Evolutionary conservation across 2,113 vertebrate genomes (phyloP).

Genomic region (Hipposideros armiger): DNA sequence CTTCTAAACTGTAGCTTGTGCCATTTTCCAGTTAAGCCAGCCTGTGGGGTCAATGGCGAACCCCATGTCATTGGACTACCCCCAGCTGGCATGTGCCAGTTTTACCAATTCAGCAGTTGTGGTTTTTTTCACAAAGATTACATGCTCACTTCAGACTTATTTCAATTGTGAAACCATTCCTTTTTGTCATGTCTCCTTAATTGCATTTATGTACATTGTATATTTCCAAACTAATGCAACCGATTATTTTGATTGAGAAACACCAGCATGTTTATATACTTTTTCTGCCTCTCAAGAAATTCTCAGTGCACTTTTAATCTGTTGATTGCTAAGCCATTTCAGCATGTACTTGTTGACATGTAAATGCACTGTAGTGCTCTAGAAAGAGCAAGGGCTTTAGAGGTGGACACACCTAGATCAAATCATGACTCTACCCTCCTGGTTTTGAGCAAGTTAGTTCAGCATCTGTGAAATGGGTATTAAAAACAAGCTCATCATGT

Average conservation of each 20-base stretch:
- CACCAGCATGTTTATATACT: background rate
- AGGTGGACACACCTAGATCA: background rate
- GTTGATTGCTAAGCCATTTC: background rate
- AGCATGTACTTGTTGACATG: background rate
- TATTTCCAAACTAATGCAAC: background rate
- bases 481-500: background rate
- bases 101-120: background rate
- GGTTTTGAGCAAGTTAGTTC: background rate
- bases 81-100: background rate
- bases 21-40: background rate
- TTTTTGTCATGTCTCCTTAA: background rate
- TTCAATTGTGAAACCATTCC: slow-evolving; percentile 25
- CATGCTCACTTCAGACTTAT: background rate
- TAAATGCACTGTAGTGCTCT: background rate
- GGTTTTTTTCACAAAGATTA: slow-evolving; percentile 7
- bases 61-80: background rate
- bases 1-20: background rate
- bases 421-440: background rate
- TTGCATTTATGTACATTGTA: background rate
- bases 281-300: slow-evolving; percentile 18
- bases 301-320: background rate
- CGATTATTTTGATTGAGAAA: slow-evolving; percentile 18
- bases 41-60: background rate
- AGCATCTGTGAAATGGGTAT: background rate
- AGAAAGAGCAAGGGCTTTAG: background rate